Evolutionary conservation across 2,888 invertebrate species (phyloP).

Genomic region (Gnatocerus cornutus): DNA sequence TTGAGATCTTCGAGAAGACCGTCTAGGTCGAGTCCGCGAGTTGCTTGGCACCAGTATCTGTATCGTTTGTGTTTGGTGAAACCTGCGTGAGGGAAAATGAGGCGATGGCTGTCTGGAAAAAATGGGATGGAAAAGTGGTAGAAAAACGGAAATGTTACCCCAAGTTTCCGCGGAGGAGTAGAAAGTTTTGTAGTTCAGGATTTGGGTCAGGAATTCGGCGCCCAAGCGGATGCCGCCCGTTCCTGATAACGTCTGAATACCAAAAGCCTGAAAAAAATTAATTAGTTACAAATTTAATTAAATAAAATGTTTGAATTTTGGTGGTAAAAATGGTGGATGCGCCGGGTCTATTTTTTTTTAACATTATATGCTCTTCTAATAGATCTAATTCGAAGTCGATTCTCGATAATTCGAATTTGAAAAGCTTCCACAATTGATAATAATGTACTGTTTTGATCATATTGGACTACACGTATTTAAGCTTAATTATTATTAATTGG

Average conservation of each 20-base stretch:
- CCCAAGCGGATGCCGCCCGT: conserved; percentile 94
- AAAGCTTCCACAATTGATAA: too few species aligned
- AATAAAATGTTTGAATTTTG: too few species aligned
- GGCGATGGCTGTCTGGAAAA: conserved; percentile 90
- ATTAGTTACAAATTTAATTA: too few species aligned
- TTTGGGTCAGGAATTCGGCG: conserved; percentile 87
- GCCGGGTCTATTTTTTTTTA: too few species aligned
- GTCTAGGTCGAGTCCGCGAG: conserved; percentile 82
- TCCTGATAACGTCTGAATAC: conserved; percentile 94
- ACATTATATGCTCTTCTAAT: too few species aligned
- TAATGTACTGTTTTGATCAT: too few species aligned
- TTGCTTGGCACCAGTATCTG: conserved; percentile 92
- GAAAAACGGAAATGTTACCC: conserved; percentile 77
- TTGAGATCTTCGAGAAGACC: conserved; percentile 85
- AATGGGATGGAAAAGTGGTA: conserved; percentile 10
- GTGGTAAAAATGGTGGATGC: too few species aligned
- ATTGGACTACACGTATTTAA: too few species aligned
- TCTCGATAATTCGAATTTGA: too few species aligned
- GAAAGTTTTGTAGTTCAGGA: conserved; percentile 80
- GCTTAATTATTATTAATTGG: too few species aligned
- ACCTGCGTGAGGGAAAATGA: conserved; percentile 89
- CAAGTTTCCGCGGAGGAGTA: conserved; percentile 96
- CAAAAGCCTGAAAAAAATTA: conserved; percentile 80
- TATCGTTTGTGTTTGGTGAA: conserved; percentile 87
- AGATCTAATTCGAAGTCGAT: too few species aligned